A percentile compares a stretch with the other conserved stretches of the same genome.
Evolutionary conservation across 2,888 invertebrate genomes (phyloP).

Genomic region (Drosophila nigritarsus): DNA sequence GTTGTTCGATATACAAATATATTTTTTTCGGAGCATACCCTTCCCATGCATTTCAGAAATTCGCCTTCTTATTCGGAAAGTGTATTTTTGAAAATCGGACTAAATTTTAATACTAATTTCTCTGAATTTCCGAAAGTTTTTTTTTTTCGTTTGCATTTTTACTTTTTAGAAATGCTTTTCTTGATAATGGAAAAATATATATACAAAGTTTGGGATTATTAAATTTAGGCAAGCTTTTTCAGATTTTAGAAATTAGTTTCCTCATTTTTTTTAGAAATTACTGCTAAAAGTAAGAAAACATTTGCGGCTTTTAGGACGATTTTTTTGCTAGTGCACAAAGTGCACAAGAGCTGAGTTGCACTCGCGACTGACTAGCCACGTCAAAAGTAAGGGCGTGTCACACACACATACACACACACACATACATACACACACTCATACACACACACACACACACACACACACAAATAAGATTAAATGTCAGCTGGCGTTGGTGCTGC

Average conservation of each 20-base stretch:
- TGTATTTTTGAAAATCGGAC: neutral
- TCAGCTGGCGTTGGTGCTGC: slow-evolving; percentile 33
- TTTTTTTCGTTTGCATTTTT: neutral
- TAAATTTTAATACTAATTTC: neutral
- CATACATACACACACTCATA: slow-evolving; percentile 19
- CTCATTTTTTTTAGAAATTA: neutral
- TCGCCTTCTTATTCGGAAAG: neutral
- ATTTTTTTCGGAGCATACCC: too few species aligned
- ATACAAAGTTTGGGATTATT: too few species aligned
- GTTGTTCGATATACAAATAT: too few species aligned
- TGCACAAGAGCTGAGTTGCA: slow-evolving; percentile 13
- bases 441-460: slow-evolving; percentile 5
- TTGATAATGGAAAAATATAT: neutral
- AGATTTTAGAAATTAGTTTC: neutral
- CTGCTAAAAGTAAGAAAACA: neutral
- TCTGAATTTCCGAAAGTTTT: neutral
- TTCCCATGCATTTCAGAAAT: neutral
- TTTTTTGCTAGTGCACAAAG: slow-evolving; percentile 3
- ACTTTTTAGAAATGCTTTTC: neutral
- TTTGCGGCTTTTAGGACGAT: neutral
- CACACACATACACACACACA: slow-evolving; percentile 9
- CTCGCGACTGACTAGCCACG: slow-evolving; percentile 26
- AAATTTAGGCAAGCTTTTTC: too few species aligned
- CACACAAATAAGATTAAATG: slow-evolving; percentile 72
- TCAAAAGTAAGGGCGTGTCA: slow-evolving; percentile 23